Conservation (phyloP, 2,888 invertebrate species). For the Scaptomyza reducta region DNA sequence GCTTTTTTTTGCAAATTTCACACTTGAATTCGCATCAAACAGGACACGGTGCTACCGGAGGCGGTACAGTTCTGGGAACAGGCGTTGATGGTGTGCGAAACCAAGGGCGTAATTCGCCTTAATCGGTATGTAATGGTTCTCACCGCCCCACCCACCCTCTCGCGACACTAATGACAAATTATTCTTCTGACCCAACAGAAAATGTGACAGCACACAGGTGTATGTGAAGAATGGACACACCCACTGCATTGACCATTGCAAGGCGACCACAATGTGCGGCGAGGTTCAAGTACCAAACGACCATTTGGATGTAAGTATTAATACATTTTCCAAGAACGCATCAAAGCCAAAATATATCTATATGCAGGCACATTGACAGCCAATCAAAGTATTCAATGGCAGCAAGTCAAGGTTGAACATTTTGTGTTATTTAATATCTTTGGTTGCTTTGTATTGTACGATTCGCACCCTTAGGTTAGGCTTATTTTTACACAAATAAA, state of each 20-base stretch:
- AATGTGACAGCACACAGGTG: slow-evolving; percentile 94
- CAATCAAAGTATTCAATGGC: background rate
- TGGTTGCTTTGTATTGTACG: no score
- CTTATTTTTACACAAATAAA: no score
- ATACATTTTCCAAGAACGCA: background rate
- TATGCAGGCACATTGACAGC: no score
- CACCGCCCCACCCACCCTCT: background rate
- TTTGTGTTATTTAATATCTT: background rate
- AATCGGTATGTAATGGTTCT: slow-evolving; percentile 91
- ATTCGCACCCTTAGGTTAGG: no score
- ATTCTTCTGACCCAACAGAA: slow-evolving; percentile 85
- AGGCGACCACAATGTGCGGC: slow-evolving; percentile 95
- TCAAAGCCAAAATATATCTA: no score
- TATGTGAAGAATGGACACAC: slow-evolving; percentile 93
- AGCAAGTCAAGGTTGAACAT: no score
- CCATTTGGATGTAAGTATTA: slow-evolving; percentile 93
- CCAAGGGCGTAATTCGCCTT: slow-evolving; percentile 92
- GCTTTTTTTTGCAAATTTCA: background rate
- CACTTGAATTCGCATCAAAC: slow-evolving; percentile 54
- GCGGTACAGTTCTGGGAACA: slow-evolving; percentile 97
- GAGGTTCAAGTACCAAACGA: slow-evolving; percentile 96
- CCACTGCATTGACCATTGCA: slow-evolving; percentile 94
- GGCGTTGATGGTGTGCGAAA: slow-evolving; percentile 94
- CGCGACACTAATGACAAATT: background rate
- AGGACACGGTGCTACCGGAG: slow-evolving; percentile 95